Evolutionary conservation across 2,888 invertebrate species (phyloP), one percentile per base, ranked within the genome.

Genomic region (Chironomus riparius): DNA sequence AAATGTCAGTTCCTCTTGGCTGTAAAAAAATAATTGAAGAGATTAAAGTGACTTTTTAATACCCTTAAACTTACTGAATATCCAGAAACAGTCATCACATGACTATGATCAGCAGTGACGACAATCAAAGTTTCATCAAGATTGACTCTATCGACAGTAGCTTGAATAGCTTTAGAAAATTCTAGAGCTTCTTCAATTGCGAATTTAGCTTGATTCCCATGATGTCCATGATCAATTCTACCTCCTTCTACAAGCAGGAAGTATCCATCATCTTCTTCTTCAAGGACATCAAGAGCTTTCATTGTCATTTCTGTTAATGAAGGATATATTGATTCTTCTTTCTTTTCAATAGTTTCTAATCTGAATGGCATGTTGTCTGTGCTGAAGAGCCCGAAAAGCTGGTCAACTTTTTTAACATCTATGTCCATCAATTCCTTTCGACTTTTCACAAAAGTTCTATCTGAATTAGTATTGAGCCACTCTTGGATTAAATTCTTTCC

Each of bases 131-230:
- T 95, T 38, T 95, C 92, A 0, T 89, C 85, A 0, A 82, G 82
- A 76, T 87, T 84, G 0, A 91, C 90, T 82, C 90, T 82, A 62
- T 86, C 83, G 61, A 87, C 78, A 0, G 93, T 91, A 70, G 84
- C 84, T 80, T 87, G 82, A 7, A 93, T 86, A 1, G 95, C 91
- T 77, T 88, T 87, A 28, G 90, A 88, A 76, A 94, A 86, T 80
- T 92, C 92, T 0, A 90, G 86, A 0, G 93, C 91, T 82, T 96
- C 95, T 78, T 91, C 90, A 1, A 95, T 83, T 0, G 95, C 91
- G 76, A 87, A 86, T 50, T 86, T 87, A 0, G 91, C 90, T 78
- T 83, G 86, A 0, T 87, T 89, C 2, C 87, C 87, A 80, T 95
- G 95, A 80, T 93, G 93, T 0, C 90, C 93, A 78, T 90, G 89